phyloP scores from a whole-genome alignment of 2,113 vertebrate genomes.

The Crotalus viridis region DNA sequence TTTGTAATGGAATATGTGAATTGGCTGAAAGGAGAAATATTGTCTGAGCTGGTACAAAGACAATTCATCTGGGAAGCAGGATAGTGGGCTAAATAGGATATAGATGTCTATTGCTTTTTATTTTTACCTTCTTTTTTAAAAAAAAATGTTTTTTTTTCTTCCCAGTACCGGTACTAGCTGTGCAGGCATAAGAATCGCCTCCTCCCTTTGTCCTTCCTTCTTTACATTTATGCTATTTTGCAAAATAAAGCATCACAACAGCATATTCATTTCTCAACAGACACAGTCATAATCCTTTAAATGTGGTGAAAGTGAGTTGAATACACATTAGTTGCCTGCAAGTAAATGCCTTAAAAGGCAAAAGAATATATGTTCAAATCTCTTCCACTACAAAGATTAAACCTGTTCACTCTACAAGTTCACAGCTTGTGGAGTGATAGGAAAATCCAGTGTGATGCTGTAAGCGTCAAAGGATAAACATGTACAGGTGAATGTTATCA shows the following conservation, averaged over 20 bases:
- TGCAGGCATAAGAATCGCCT: not conserved
- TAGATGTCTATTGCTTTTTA: not conserved
- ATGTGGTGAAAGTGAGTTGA: not conserved
- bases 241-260: not conserved
- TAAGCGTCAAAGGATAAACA: not conserved
- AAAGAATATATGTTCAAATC: not conserved
- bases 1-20: not conserved
- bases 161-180: not conserved
- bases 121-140: not conserved
- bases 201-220: not conserved
- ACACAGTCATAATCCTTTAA: not conserved
- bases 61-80: not conserved
- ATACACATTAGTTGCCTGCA: not conserved
- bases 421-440: not conserved
- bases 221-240: not conserved
- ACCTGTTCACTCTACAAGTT: not conserved
- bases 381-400: not conserved
- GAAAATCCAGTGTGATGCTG: not conserved
- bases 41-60: not conserved
- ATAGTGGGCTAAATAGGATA: not conserved
- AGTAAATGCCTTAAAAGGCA: not conserved
- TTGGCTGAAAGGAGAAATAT: not conserved
- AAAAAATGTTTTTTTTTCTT: not conserved
- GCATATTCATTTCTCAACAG: not conserved
- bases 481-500: not conserved